A percentile compares a stretch with the other conserved stretches of the same genome.
Evolutionary conservation across 2,888 invertebrate genomes (phyloP).

Genomic region (Sabellastarte sp.): DNA sequence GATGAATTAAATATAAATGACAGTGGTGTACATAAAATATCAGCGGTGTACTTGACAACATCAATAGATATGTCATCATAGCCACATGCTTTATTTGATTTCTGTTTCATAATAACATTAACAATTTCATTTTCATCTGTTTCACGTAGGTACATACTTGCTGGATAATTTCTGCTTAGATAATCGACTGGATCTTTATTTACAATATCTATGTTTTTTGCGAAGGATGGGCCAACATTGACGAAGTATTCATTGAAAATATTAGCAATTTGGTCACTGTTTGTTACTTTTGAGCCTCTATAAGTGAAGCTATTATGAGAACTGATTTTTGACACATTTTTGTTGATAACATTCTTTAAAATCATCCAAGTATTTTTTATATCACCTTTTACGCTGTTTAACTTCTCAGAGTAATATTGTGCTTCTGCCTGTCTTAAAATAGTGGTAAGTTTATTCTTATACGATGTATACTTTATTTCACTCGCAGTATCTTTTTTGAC

Average conservation of each 20-base stretch:
- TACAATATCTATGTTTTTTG: background rate
- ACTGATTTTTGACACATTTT: background rate
- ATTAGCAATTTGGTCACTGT: background rate
- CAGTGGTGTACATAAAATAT: background rate
- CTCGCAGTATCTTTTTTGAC: background rate
- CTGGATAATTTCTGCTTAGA: background rate
- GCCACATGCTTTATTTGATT: background rate
- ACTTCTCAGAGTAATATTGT: background rate
- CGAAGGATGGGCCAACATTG: conserved; percentile 1
- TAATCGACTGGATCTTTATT: background rate
- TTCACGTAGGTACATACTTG: background rate
- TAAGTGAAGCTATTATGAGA: background rate
- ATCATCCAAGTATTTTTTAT: too few relatives aligned
- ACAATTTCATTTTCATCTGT: background rate
- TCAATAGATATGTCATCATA: background rate
- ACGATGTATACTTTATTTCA: background rate
- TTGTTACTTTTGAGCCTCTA: background rate
- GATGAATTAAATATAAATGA: background rate
- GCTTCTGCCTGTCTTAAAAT: background rate
- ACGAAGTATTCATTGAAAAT: conserved; percentile 2
- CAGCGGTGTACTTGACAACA: background rate
- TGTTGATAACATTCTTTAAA: too few relatives aligned
- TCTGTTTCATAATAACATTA: background rate
- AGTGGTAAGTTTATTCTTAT: background rate
- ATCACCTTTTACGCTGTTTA: background rate